Percentiles rank a stretch among this genome's conserved stretches.
phyloP scores from a whole-genome alignment of 92 coral and sea anemone genomes.

The Porites divaricata region DNA sequence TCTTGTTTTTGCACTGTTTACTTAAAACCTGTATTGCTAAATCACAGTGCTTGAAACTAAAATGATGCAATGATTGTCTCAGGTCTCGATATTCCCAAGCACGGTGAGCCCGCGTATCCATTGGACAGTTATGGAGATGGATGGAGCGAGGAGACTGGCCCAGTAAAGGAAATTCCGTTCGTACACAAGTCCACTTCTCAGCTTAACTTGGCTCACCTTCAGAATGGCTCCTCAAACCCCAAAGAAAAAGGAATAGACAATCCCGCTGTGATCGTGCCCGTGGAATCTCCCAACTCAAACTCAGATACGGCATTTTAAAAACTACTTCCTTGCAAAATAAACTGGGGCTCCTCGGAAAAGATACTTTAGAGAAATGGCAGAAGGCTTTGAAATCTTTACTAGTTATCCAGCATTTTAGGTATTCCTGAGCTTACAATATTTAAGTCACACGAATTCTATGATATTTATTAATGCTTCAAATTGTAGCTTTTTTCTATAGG shows the following conservation, averaged over 20 bases:
- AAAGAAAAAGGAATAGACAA: background rate
- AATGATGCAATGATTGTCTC: background rate
- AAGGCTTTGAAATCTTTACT: no score
- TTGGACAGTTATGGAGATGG: conserved; percentile 90
- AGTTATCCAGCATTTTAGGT: no score
- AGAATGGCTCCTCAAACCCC: background rate
- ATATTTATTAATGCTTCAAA: no score
- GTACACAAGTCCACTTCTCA: background rate
- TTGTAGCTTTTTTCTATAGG: no score
- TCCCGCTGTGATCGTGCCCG: background rate
- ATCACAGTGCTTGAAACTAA: background rate
- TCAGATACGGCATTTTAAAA: conserved; percentile 2
- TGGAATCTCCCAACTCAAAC: background rate
- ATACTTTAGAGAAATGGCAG: no score
- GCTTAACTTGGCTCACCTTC: background rate
- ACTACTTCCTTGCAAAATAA: no score
- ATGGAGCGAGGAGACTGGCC: conserved; percentile 44
- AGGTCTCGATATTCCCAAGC: conserved; percentile 96
- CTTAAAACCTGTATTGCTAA: no score
- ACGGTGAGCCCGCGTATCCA: conserved; percentile 96
- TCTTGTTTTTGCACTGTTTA: no score
- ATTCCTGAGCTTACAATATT: no score
- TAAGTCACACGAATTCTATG: no score
- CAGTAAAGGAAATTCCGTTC: background rate
- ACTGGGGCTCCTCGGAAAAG: background rate